Evolutionary conservation across 2,888 invertebrate genomes (phyloP), one percentile per base, ranked within the genome.

Genomic region (Leucophenga montana): DNA sequence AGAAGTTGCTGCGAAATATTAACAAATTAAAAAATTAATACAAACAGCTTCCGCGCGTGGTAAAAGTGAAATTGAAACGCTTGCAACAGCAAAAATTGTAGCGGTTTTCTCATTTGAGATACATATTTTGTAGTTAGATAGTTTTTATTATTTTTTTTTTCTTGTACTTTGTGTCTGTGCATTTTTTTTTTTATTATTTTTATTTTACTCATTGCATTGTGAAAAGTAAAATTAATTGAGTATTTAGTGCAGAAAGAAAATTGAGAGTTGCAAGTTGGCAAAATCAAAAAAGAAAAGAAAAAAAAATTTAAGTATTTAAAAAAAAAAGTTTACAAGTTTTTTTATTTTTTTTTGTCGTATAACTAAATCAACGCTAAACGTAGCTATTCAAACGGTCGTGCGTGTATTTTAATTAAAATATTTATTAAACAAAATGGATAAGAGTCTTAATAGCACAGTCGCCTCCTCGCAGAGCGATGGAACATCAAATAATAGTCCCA

Each of bases 1-100:
- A 61, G 61, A 16, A 61, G 20, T 18, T 39, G 33, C 61, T 16
- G 11, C 16, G 70, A 75, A 77, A 74, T 77, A 75, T 33, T 48
- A 48, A 67, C 59, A 67, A 67, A 67, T 67, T 61, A 67, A 67
- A n/a, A 48, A 67, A 59, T 67, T 59, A 59, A 67, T 67, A 20
- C 27, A 67, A 67, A 67, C 67, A 67, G 67, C 59, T 67, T 67
- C 67, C 67, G 66, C 59, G 59, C 67, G 59, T 67, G 67, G 48
- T 59, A 67, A 67, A 67, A 67, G 57, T 67, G 67, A 67, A 67
- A 67, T 64, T 61, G 61, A 33, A 61, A 48, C 46, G 48, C 33
- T 64, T 64, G 59, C 59, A 46, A 31, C 22, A 57, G 13, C 20
- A 20, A n/a, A 66, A 53, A 64, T n/a, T 33, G 39, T 20, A 11